Evolutionary conservation across 1,140 invertebrate genomes (phyloP).

Genomic region (Brachionus paranguensis): DNA sequence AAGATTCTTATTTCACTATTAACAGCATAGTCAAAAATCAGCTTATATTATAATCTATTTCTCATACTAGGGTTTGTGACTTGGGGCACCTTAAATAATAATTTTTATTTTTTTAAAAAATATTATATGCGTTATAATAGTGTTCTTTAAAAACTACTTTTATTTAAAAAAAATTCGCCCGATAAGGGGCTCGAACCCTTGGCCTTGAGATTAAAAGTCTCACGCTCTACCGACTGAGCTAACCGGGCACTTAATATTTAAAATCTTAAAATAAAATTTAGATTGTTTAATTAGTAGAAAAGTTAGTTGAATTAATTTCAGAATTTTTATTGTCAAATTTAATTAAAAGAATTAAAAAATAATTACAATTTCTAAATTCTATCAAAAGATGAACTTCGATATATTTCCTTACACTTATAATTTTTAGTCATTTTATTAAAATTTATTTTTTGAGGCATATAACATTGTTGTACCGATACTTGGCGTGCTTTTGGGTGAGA

Average conservation of each 20-base stretch:
- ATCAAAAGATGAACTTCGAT: slow-evolving; percentile 4
- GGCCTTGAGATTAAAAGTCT: not conserved
- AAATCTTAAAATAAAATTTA: not conserved
- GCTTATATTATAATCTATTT: too few relatives aligned
- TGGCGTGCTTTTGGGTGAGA: not conserved
- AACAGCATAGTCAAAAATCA: too few relatives aligned
- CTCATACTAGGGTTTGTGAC: too few relatives aligned
- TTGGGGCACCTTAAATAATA: too few relatives aligned
- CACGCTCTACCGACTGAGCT: not conserved
- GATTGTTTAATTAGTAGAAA: too few relatives aligned
- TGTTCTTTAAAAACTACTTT: too few relatives aligned
- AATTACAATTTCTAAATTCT: not conserved
- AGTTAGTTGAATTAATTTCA: too few relatives aligned
- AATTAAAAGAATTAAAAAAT: not conserved
- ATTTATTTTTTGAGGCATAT: not conserved
- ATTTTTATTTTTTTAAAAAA: too few relatives aligned
- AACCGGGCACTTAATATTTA: not conserved
- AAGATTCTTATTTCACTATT: too few relatives aligned
- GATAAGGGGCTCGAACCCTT: not conserved
- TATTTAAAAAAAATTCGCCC: not conserved
- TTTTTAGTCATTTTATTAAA: not conserved
- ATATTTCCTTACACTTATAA: not conserved
- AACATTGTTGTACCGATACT: not conserved
- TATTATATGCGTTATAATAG: too few relatives aligned
- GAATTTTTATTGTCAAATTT: too few relatives aligned